These are phyloP conservation scores for Picathartes gymnocephalus DNA, from an alignment of 2,113 vertebrate species.

Conservation along the genomic window DNA sequence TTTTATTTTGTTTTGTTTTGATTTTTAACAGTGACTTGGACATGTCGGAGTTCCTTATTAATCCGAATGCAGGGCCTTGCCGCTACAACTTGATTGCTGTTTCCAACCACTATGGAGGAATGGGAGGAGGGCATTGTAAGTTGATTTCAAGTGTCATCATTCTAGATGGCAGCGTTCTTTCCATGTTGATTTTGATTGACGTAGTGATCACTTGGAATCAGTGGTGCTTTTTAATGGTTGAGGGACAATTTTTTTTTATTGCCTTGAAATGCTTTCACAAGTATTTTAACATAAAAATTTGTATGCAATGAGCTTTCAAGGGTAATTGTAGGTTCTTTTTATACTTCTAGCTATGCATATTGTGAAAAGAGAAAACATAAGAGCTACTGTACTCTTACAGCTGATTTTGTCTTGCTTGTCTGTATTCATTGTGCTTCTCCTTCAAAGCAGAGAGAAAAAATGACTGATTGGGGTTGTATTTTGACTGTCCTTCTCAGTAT, in stretches of 20 bases:
- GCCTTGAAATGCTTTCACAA: not conserved
- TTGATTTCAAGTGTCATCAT: not conserved
- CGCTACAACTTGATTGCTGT: constrained; percentile 96
- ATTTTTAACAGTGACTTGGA: constrained; percentile 88
- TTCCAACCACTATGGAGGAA: constrained; percentile 99
- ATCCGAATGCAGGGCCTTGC: constrained; percentile 93
- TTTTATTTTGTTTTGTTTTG: not conserved
- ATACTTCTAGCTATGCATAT: not conserved
- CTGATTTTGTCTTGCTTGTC: not conserved
- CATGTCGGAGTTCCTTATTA: constrained; percentile 98
- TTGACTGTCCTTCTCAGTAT: not conserved
- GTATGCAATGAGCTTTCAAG: not conserved
- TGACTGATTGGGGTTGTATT: not conserved
- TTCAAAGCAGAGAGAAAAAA: not conserved
- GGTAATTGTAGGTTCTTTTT: not conserved
- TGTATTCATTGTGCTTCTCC: not conserved
- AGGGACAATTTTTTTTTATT: not conserved
- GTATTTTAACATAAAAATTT: not conserved
- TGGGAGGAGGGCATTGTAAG: constrained; percentile 99
- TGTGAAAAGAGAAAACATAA: not conserved
- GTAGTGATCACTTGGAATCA: not conserved
- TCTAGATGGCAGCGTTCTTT: not conserved
- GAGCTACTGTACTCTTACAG: not conserved
- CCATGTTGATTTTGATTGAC: not conserved
- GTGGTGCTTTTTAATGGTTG: not conserved